Conservation (phyloP, 1,140 invertebrate genomes). For the Formica exsecta region DNA sequence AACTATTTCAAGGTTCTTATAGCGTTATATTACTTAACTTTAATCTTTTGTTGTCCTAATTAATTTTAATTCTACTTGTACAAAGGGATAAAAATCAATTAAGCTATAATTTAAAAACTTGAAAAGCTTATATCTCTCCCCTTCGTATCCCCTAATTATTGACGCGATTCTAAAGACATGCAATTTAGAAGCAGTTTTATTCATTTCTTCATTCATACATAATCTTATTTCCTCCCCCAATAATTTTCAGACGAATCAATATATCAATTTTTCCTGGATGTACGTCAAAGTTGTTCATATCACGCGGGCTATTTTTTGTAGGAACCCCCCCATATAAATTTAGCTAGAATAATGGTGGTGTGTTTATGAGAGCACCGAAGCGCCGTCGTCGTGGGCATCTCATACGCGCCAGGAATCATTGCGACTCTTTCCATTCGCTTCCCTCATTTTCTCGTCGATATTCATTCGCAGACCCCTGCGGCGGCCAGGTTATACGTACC, state of each 20-base stretch:
- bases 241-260: neutral
- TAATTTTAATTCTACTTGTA: neutral
- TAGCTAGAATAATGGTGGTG: neutral
- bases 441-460: conserved; percentile 72
- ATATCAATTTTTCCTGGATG: neutral
- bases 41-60: neutral
- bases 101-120: neutral
- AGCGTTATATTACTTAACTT: neutral
- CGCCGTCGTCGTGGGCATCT: conserved; percentile 29
- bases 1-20: neutral
- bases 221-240: neutral
- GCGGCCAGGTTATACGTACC: conserved; percentile 32
- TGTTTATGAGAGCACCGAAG: conserved; percentile 24
- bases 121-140: too few species aligned
- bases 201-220: neutral
- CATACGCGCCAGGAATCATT: conserved; percentile 31
- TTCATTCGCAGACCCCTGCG: conserved; percentile 63
- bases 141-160: too few species aligned
- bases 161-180: too few species aligned
- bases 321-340: neutral
- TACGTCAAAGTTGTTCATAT: neutral
- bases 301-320: neutral
- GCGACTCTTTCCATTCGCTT: conserved; percentile 38
- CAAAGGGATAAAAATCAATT: neutral
- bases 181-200: too few species aligned